Percentiles rank a stretch among this genome's conserved stretches.
phyloP scores from a whole-genome alignment of 2,113 vertebrate genomes.

The Perca fluviatilis region DNA sequence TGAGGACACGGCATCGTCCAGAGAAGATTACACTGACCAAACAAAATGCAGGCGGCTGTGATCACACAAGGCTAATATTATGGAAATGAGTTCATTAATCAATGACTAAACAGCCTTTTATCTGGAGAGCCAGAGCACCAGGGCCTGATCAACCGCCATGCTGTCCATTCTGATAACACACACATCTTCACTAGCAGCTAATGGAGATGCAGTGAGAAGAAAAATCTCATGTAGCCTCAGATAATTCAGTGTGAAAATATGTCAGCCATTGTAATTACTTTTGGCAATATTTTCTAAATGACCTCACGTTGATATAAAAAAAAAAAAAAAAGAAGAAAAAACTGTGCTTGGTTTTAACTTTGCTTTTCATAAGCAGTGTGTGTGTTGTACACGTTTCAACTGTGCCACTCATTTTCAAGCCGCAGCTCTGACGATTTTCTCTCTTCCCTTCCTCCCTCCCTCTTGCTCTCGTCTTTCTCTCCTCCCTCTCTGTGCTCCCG shows the following conservation, averaged over 20 bases:
- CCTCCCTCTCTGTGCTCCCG: conserved; percentile 45
- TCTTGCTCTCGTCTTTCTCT: conserved; percentile 47
- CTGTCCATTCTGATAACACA: conserved; percentile 61
- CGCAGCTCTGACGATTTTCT: conserved; percentile 52
- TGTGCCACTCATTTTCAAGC: conserved; percentile 68
- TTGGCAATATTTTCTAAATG: not conserved
- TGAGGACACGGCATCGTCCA: conserved; percentile 3
- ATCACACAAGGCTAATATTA: conserved; percentile 78
- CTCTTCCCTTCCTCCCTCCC: conserved; percentile 41
- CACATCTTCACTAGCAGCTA: conserved; percentile 13
- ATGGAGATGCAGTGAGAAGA: not conserved
- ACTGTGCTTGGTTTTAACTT: not conserved
- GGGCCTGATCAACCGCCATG: conserved; percentile 51
- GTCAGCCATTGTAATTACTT: conserved; percentile 38
- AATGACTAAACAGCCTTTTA: conserved; percentile 79
- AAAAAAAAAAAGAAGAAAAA: conserved; percentile 16
- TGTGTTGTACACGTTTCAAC: conserved; percentile 49
- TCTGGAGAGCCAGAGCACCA: conserved; percentile 66
- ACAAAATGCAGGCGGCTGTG: conserved; percentile 39
- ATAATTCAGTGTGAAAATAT: conserved; percentile 51
- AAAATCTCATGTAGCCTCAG: conserved; percentile 20
- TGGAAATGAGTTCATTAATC: conserved; percentile 84
- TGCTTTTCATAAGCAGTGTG: not conserved
- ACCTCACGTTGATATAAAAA: not conserved
- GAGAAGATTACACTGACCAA: conserved; percentile 25